Base-by-base conservation (phyloP, 1,140 invertebrate genomes). In the Pachypsylla venusta region DNA sequence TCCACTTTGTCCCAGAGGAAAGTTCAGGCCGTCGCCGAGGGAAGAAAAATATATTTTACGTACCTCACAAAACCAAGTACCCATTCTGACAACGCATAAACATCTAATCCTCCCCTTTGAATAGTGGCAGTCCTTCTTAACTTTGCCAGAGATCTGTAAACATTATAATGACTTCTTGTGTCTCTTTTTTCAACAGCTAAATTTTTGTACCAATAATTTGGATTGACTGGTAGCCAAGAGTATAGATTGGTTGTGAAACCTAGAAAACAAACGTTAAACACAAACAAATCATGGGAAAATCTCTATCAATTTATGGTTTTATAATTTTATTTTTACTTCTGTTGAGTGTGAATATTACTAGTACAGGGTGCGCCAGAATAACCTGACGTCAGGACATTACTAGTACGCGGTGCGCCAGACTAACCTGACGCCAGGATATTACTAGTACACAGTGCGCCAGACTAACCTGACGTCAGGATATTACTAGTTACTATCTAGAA, bases 71-170 rank as follows among this genome's bases (percentile, higher is more conserved):
- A 54, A 4, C 54, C 30, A 2, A 48, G 59, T 16, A 62, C 30
- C 42, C 55, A 62, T 2, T 25, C 16, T 1, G 28, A 16, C 16
- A 62, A 22, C 16, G 53, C 53, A 22, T 26, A 62, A 0, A 55
- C 53, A 1, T 60, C 27, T 1, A 62, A 22, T 0, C 58, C 60
- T 26, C 78, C 77, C 13, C 66, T 24, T 4, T 63, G 66, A 12
- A 80, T 57, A 0, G 71, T 67, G 0, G 64, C 25, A 0, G 60
- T 59, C 1, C 66, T 69, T n/a, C 75, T 68, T 22, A 79, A 55
- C 1, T 61, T 60, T 1, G 71, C 68, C 2, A 80, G 64, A 5
- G 63, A 60, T 40, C 70, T 70, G 65, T 79, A 81, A 10, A 79
- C 63, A 14, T 72, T 71, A 28, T 75, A 79, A 39, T 75, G 70